Evolutionary conservation across 2,888 invertebrate genomes (phyloP), one percentile per base, ranked within the genome.

Genomic region (Drosophila diplacantha): DNA sequence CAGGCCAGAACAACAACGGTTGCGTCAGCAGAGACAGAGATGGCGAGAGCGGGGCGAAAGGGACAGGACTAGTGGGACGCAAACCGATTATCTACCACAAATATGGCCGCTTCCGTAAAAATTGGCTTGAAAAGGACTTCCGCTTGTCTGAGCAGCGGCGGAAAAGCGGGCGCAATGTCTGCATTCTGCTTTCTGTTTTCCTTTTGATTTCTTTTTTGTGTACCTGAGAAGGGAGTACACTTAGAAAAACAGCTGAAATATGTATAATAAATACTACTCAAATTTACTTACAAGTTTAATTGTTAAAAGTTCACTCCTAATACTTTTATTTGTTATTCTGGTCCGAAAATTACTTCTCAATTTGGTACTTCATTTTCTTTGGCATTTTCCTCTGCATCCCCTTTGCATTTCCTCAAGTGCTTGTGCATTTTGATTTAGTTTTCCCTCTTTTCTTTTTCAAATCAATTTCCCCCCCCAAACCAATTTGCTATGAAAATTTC

Each of bases 41-140:
- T 12, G 18, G 32, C 50, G 29, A 26, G 12, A 8, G 8, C 16
- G 26, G 18, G 0, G 20, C 4, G 32, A 53, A 2, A 29, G 55
- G 34, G 57, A 22, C 22, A 22, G 22, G 22, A 22, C 14, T 51
- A 38, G 16, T 37, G 51, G 51, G 62, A 71, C 44, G 60, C 69
- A 66, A 67, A 74, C 72, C 81, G 81, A 81, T 79, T 79, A 79
- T 74, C 79, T 74, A 58, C 74, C 76, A 67, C 74, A 79, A 78
- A 79, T 79, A 75, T 73, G 76, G 67, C 72, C 63, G 68, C 65
- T 72, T 72, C 72, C 72, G 62, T 51, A 73, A 60, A 66, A 67
- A 51, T 51, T 64, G 60, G 67, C 68, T 58, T 67, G 59, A 70
- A 71, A 62, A 76, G 75, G 68, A 69, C 57, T 80, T 76, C 67